Evolutionary conservation across 1,140 invertebrate species (phyloP).

Genomic region (Rhopalosiphum maidis): DNA sequence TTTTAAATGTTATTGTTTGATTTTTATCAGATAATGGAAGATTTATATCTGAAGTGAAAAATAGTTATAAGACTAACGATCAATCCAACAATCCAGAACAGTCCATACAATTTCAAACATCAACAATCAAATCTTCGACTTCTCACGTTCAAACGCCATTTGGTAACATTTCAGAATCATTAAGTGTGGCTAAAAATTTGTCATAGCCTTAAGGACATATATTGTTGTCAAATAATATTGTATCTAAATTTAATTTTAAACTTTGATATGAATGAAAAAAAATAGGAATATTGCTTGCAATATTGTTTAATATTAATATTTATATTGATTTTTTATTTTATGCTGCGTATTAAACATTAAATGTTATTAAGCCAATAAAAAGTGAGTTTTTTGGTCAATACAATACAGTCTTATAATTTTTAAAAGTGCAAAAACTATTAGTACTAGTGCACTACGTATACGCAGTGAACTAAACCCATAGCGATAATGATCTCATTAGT

Average conservation of each 20-base stretch:
- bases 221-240: background rate
- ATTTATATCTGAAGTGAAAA: background rate
- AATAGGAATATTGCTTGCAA: background rate
- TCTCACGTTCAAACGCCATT: background rate
- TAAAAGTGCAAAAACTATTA: too few species aligned
- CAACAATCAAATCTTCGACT: background rate
- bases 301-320: too few species aligned
- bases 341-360: background rate
- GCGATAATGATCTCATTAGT: too few species aligned
- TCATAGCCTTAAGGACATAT: background rate
- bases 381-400: background rate
- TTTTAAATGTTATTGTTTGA: background rate
- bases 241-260: background rate
- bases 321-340: background rate
- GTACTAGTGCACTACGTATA: too few species aligned
- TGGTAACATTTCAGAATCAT: slow-evolving; percentile 2
- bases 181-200: background rate
- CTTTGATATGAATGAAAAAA: background rate
- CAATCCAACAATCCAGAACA: background rate
- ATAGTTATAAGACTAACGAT: too few species aligned
- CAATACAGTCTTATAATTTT: background rate
- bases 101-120: background rate
- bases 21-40: background rate
- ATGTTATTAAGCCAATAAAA: background rate
- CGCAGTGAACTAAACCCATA: too few species aligned